Conservation (phyloP, 2,888 invertebrate species). For the Diarsia dahlii region DNA sequence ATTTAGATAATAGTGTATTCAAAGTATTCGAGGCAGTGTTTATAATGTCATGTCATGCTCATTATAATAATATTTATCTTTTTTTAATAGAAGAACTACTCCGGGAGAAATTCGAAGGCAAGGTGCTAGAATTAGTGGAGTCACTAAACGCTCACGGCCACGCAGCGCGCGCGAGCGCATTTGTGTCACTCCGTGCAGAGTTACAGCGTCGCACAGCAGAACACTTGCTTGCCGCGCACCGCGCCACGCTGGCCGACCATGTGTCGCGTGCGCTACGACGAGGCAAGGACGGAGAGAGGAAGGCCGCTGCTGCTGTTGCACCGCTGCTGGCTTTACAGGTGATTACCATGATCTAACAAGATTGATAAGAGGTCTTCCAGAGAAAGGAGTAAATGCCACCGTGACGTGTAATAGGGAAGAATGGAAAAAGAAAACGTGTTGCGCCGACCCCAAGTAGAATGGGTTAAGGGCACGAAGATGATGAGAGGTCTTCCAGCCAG, state of each 20-base stretch:
- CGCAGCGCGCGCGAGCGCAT: constrained; percentile 94
- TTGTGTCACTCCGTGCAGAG: constrained; percentile 93
- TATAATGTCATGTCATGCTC: not conserved
- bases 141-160: constrained; percentile 96
- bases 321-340: constrained; percentile 96
- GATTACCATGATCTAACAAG: not conserved
- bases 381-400: too few species aligned
- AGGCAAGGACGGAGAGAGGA: constrained; percentile 95
- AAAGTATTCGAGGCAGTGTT: not conserved
- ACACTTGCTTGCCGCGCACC: constrained; percentile 94
- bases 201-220: constrained; percentile 95
- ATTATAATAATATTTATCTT: not conserved
- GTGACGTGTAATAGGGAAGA: too few species aligned
- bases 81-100: constrained; percentile 86
- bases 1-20: not conserved
- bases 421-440: too few species aligned
- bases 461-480: too few species aligned
- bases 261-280: constrained; percentile 95
- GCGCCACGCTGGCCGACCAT: constrained; percentile 95
- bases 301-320: constrained; percentile 95
- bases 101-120: constrained; percentile 95
- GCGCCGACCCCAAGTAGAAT: too few species aligned
- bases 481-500: too few species aligned
- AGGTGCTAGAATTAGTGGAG: constrained; percentile 96
- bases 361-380: too few species aligned